Evolutionary conservation across 1,140 invertebrate genomes (phyloP).

Genomic region (Ganaspis sp.): DNA sequence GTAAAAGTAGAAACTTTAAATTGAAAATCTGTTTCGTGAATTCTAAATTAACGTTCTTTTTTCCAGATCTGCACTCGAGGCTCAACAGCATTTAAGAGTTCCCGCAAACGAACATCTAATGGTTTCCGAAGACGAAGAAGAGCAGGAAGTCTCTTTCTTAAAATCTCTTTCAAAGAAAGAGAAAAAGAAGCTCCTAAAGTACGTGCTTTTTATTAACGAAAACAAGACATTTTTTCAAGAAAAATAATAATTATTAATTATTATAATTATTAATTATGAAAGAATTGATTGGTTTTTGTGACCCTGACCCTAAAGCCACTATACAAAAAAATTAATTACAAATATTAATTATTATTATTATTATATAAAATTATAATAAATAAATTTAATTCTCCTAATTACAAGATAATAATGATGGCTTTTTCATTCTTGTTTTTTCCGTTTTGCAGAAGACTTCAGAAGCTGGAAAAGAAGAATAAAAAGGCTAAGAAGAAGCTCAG

Average conservation of each 20-base stretch:
- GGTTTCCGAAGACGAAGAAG: constrained; percentile 79
- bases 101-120: constrained; percentile 70
- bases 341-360: neutral
- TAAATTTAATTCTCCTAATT: neutral
- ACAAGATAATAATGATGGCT: too few species aligned
- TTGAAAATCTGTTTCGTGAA: too few species aligned
- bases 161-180: constrained; percentile 91
- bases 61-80: constrained; percentile 76
- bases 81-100: constrained; percentile 78
- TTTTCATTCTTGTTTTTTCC: constrained; percentile 45
- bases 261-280: too few species aligned
- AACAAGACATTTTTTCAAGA: too few species aligned
- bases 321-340: too few species aligned
- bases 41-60: too few species aligned
- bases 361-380: neutral
- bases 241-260: too few species aligned
- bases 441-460: constrained; percentile 84
- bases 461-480: constrained; percentile 81
- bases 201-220: constrained; percentile 66
- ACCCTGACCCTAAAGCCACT: too few species aligned
- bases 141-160: constrained; percentile 85
- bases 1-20: too few species aligned
- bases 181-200: constrained; percentile 93
- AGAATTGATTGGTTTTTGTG: too few species aligned
- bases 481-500: constrained; percentile 78